phyloP scores from a whole-genome alignment of 2,888 invertebrate genomes.

The Torymus auratus region DNA sequence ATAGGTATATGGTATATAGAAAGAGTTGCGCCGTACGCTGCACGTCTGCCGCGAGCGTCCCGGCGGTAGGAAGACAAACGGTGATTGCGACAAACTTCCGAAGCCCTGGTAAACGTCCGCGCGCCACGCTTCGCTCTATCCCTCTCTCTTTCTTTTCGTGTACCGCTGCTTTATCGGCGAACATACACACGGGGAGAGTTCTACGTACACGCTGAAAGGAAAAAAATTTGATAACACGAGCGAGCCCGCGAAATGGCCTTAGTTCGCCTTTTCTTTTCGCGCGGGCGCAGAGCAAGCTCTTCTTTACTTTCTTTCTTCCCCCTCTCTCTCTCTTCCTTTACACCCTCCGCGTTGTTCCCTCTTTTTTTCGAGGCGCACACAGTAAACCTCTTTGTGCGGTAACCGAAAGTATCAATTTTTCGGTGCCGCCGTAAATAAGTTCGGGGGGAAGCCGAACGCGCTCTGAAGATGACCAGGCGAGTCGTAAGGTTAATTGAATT shows the following conservation, averaged over 20 bases:
- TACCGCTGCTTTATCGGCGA: slow-evolving; percentile 8
- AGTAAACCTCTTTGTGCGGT: background rate
- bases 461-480: too few relatives aligned
- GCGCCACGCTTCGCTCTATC: slow-evolving; percentile 6
- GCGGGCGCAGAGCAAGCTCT: too few relatives aligned
- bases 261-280: slow-evolving; percentile 20
- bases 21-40: slow-evolving; percentile 28
- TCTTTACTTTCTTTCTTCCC: slow-evolving; percentile 19
- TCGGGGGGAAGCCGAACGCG: too few relatives aligned
- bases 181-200: slow-evolving; percentile 2
- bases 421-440: too few relatives aligned
- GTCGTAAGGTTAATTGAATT: too few relatives aligned
- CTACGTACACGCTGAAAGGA: slow-evolving; percentile 15
- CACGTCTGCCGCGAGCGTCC: slow-evolving; percentile 18
- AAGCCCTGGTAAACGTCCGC: slow-evolving; percentile 55
- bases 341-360: background rate
- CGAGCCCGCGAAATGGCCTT: slow-evolving; percentile 44
- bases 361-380: too few relatives aligned
- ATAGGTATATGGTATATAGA: slow-evolving; percentile 30
- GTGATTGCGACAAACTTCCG: slow-evolving; percentile 65
- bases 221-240: slow-evolving; percentile 52
- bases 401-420: slow-evolving; percentile 23
- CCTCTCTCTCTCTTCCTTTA: slow-evolving; percentile 20
- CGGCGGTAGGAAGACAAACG: slow-evolving; percentile 63
- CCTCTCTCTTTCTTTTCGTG: too few relatives aligned